Conservation (phyloP, 2,797 vertebrate genomes). For the Pangasius djambal region DNA sequence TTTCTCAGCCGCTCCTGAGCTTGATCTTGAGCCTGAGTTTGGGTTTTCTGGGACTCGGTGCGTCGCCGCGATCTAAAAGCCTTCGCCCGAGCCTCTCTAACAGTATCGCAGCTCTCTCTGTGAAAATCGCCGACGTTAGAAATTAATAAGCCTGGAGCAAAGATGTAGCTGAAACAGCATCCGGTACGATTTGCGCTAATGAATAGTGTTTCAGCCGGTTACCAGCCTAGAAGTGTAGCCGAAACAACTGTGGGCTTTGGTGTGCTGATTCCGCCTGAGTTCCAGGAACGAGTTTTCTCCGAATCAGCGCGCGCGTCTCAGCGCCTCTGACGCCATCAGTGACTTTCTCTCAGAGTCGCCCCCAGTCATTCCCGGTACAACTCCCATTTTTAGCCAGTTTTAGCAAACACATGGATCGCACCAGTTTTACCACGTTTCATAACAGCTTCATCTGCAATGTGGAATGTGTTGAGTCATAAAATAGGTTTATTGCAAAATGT, state of each 20-base stretch:
- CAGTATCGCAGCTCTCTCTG: not conserved
- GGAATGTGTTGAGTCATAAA: not conserved
- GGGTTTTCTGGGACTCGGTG: not conserved
- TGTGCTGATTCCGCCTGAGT: conserved; percentile 73
- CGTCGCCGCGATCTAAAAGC: not conserved
- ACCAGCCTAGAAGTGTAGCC: conserved; percentile 39
- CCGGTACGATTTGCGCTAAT: conserved; percentile 27
- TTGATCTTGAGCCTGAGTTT: not conserved
- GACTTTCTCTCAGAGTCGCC: conserved; percentile 45
- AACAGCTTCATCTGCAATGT: not conserved
- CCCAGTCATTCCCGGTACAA: not conserved
- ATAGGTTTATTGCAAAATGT: conserved; percentile 15
- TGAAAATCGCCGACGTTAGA: not conserved
- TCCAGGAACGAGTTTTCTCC: conserved; percentile 81
- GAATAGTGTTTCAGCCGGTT: conserved; percentile 39
- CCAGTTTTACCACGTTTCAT: not conserved
- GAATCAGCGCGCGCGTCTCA: conserved; percentile 70
- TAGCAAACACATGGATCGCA: not conserved
- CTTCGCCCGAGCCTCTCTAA: not conserved
- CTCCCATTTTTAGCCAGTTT: not conserved
- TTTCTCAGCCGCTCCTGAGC: conserved; percentile 26
- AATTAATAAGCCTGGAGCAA: not conserved
- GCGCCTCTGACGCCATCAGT: conserved; percentile 73
- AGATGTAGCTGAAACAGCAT: not conserved
- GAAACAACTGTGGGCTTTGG: conserved; percentile 61